Conservation (phyloP, 1,140 invertebrate species). For the Caerostris darwini region DNA sequence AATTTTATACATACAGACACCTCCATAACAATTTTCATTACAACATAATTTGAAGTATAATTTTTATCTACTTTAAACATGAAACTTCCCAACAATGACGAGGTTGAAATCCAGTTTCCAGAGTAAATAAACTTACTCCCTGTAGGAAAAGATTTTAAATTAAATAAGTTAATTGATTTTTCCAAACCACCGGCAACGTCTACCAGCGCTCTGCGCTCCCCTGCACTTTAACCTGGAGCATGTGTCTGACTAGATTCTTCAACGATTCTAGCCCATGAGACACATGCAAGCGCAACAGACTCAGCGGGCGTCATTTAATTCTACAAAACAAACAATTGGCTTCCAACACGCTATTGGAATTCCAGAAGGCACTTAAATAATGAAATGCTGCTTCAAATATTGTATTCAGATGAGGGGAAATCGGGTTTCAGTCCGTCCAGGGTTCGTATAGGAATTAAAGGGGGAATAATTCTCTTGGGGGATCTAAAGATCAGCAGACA, state of each 20-base stretch:
- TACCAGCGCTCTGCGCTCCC: neutral
- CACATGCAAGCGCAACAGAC: too few relatives aligned
- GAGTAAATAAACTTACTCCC: too few relatives aligned
- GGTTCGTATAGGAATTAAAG: neutral
- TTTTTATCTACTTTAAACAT: too few relatives aligned
- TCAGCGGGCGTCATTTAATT: neutral
- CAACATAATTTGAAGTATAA: too few relatives aligned
- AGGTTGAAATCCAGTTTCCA: too few relatives aligned
- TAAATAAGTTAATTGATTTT: constrained; percentile 20
- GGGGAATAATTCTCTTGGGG: neutral
- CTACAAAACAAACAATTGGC: neutral
- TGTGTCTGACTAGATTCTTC: neutral
- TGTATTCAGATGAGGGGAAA: constrained; percentile 14
- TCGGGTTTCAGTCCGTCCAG: neutral
- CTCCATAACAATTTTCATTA: too few relatives aligned
- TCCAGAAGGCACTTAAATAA: neutral
- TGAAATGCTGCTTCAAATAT: constrained; percentile 34
- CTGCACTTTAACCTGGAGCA: neutral
- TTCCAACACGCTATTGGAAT: neutral
- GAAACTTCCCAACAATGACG: too few relatives aligned
- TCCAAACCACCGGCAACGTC: neutral
- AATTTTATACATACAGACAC: too few relatives aligned
- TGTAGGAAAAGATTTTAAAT: neutral
- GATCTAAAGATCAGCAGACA: neutral
- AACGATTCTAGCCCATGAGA: too few relatives aligned